Evolutionary conservation across 1,140 invertebrate species (phyloP), one percentile per base, ranked within the genome.

Genomic region (Sitobion miscanthi): DNA sequence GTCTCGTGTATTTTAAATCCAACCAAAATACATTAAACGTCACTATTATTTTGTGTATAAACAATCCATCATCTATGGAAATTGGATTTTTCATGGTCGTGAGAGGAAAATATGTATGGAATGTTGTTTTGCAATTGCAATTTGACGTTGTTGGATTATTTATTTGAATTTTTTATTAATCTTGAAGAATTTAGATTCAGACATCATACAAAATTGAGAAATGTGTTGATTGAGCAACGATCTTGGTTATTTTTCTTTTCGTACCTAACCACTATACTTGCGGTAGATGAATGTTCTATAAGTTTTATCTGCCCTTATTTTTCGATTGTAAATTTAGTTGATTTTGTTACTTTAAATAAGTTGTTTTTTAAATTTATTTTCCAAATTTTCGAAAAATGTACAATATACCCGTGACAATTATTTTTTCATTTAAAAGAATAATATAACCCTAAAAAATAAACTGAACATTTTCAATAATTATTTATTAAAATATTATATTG

Each of bases 1-100:
- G 83, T 25, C 23, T 17, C 85, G 45, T 87, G 25, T 49, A 49
- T 47, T 49, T 47, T 47, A 87, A 87, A 87, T 49, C 49, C 45
- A 87, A 49, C 45, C 45, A 45, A 47, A 87, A 87, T 87, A 87
- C 30, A 87, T n/a, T n/a, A 49, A 87, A 87, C 30, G 45, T 47
- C 42, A 42, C 21, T 23, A 25, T 85, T 85, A 45, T 85, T 45
- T 85, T 85, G 0, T 62, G 30, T 9, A 30, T 62, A 62, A 62
- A 9, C 83, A 30, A 85, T 85, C 23, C 42, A 42, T 85, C 83
- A 85, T 85, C 1, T 14, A 69, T 69, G 30, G 30, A 69, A 69
- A 69, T 69, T 2, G 11, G 11, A 69, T 69, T n/a, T 30, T 30
- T 69, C 62, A 69, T 69, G 30, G 30, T 69, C 62, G 30, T 30